Evolutionary conservation across 2,797 vertebrate species (phyloP), one percentile per base, ranked within the genome.

Genomic region (Phrynocephalus forsythii): DNA sequence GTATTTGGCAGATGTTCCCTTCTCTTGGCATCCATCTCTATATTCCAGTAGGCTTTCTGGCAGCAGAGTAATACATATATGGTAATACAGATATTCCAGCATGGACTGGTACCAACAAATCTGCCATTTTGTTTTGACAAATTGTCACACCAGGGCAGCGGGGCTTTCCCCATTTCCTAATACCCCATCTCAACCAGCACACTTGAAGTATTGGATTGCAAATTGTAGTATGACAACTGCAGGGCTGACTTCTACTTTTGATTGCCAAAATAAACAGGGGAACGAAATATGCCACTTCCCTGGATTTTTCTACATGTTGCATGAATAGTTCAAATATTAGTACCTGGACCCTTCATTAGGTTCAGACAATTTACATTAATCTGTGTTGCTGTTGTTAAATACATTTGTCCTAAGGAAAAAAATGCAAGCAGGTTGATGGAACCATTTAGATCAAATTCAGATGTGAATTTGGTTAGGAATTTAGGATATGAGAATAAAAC

Each of bases 401-500:
- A 13, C 52, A 30, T 60, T 79, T 81, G 28, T 75, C 81, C 79
- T 67, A 76, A 73, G 60, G 66, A 18, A 75, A 67, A 67, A 67
- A 67, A 79, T 66, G 44, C 16, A 67, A 50, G 44, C 71, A 87
- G 79, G 56, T 75, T 82, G 79, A 82, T 75, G 44, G 28, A n/a
- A 75, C 72, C 15, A 18, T 52, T 80, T 60, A 86, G 50, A 86
- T 87, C 86, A 87, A 82, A 87, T 66, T 87, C 86, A 87, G 86
- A 82, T 87, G 86, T 79, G 79, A 82, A 82, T 87, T 87, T 75
- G 79, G 69, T 82, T 75, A 87, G 86, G 86, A 87, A 87, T 87
- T 87, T 87, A n/a, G 44, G 86, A 87, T 87, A 87, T 87, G 79
- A 82, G 56, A 82, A 82, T 82, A 87, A 87, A 87, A 82, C 69